Conservation (phyloP, 1,140 invertebrate species). For the Kradibia gibbosae region DNA sequence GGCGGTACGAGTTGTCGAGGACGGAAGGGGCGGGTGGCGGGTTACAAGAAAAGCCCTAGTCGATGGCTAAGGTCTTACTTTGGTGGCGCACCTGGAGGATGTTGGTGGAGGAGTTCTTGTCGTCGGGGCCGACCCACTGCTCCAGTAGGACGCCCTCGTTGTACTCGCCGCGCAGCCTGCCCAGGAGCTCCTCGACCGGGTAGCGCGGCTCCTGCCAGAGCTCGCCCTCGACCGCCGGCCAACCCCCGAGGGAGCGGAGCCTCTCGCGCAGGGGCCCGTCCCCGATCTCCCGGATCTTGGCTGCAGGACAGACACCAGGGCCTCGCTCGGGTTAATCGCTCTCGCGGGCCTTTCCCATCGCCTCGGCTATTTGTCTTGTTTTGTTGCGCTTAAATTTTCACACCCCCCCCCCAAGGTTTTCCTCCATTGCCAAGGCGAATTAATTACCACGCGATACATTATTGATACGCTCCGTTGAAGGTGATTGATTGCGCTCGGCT, state of each 20-base stretch:
- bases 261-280: constrained; percentile 77
- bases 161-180: constrained; percentile 79
- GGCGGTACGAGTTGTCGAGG: no score
- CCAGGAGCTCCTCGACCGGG: constrained; percentile 79
- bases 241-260: constrained; percentile 80
- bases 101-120: constrained; percentile 88
- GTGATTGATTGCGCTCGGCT: no score
- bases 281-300: constrained; percentile 81
- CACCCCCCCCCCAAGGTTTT: no score
- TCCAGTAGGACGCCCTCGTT: constrained; percentile 85
- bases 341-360: background rate
- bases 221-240: constrained; percentile 80
- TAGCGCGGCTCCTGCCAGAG: constrained; percentile 77
- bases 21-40: no score
- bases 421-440: no score
- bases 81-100: constrained; percentile 84
- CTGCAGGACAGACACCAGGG: constrained; percentile 65
- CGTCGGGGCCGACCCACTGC: constrained; percentile 88
- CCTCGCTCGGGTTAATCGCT: background rate
- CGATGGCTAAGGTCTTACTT: constrained; percentile 66
- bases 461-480: no score
- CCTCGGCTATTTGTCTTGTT: background rate
- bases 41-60: constrained; percentile 47
- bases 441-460: no score
- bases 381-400: no score